Evolutionary conservation across 2,888 invertebrate genomes (phyloP).

Genomic region (Cyaniris semiargus): DNA sequence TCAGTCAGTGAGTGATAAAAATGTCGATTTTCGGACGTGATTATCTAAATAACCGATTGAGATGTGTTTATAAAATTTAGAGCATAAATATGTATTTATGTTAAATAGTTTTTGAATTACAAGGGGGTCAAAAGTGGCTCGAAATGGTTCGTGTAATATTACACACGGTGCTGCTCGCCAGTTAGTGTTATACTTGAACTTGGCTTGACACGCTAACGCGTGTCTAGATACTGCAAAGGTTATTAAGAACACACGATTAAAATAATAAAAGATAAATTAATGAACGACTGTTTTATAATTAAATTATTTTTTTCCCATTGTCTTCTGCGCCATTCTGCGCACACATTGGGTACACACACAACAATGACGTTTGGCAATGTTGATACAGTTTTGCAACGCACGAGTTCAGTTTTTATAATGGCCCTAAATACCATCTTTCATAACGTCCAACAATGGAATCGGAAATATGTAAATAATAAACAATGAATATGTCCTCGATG

Average conservation of each 20-base stretch:
- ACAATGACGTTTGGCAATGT: conserved; percentile 42
- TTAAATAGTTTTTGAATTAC: too few species aligned
- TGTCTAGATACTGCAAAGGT: not conserved
- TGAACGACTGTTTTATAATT: not conserved
- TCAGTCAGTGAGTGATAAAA: too few species aligned
- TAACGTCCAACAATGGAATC: conserved; percentile 6
- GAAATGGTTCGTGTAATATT: too few species aligned
- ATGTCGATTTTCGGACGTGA: too few species aligned
- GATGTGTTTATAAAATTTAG: too few species aligned
- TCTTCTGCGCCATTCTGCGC: not conserved
- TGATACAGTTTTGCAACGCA: conserved; percentile 46
- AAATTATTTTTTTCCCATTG: not conserved
- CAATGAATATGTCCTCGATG: conserved; percentile 7
- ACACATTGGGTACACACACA: conserved; percentile 28
- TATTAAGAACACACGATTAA: not conserved
- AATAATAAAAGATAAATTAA: not conserved
- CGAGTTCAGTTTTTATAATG: conserved; percentile 37
- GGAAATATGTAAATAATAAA: conserved; percentile 1
- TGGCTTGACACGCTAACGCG: too few species aligned
- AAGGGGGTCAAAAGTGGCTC: too few species aligned
- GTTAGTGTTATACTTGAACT: too few species aligned
- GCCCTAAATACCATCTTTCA: conserved; percentile 33
- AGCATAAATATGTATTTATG: too few species aligned
- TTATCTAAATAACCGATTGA: too few species aligned
- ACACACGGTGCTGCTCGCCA: too few species aligned